Conservation (phyloP, 2,797 vertebrate genomes). For the Etheostoma perlongum region DNA sequence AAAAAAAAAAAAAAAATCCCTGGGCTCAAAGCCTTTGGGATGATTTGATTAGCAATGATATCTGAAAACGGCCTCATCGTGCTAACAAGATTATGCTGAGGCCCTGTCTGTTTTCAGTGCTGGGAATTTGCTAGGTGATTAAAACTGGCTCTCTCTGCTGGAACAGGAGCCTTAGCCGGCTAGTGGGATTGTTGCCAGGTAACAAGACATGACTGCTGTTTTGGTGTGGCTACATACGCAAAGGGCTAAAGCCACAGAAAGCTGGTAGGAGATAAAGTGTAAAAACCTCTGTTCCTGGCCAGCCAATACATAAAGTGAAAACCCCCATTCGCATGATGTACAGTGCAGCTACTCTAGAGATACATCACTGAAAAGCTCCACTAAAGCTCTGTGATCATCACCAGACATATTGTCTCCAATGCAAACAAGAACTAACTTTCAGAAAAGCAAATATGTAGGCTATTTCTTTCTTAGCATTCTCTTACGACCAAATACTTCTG, state of each 20-base stretch:
- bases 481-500: not conserved
- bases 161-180: slow-evolving; percentile 79
- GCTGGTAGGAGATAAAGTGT: slow-evolving; percentile 57
- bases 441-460: not conserved
- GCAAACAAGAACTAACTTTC: not conserved
- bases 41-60: slow-evolving; percentile 92
- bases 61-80: slow-evolving; percentile 92
- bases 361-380: not conserved
- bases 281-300: slow-evolving; percentile 52
- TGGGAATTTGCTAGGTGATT: slow-evolving; percentile 89
- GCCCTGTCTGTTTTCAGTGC: slow-evolving; percentile 88
- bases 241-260: slow-evolving; percentile 68
- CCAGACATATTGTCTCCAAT: not conserved
- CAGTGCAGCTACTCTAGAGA: not conserved
- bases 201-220: slow-evolving; percentile 83
- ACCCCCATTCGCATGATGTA: slow-evolving; percentile 2
- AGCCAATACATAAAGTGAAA: slow-evolving; percentile 39
- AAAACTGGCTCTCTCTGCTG: slow-evolving; percentile 84
- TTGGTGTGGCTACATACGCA: slow-evolving; percentile 74
- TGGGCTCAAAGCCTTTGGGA: slow-evolving; percentile 86
- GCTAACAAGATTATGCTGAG: slow-evolving; percentile 92
- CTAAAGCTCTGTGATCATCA: not conserved
- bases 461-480: not conserved
- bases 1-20: slow-evolving; percentile 53
- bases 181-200: slow-evolving; percentile 89